Percentiles rank a stretch among this genome's conserved stretches.
Evolutionary conservation across 2,888 invertebrate species (phyloP).

Genomic region (Glyphotaelius pellucidus): DNA sequence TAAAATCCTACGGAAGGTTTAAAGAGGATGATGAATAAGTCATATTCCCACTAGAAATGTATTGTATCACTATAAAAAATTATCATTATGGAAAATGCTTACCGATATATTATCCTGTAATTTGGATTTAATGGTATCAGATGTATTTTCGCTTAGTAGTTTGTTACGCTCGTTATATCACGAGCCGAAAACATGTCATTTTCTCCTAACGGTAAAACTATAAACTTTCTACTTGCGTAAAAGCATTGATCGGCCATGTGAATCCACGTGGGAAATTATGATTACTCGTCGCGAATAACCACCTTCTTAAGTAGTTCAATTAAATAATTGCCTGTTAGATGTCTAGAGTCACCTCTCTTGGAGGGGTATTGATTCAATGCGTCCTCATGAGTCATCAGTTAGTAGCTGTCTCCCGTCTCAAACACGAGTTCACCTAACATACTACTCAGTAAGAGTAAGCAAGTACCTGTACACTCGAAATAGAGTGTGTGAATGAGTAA

Average conservation of each 20-base stretch:
- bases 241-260: constrained; percentile 16
- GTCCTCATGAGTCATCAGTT: neutral
- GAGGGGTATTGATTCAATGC: constrained; percentile 53
- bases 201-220: neutral
- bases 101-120: too few relatives aligned
- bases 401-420: neutral
- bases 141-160: too few relatives aligned
- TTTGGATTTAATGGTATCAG: too few relatives aligned
- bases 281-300: neutral
- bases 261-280: constrained; percentile 25
- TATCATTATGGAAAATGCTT: too few relatives aligned
- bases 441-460: neutral
- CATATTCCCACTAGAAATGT: too few relatives aligned
- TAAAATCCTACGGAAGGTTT: neutral
- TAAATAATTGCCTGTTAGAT: constrained; percentile 33
- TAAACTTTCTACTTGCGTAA: neutral
- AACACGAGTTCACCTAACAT: neutral
- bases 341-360: neutral
- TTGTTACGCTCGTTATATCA: too few relatives aligned
- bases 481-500: neutral
- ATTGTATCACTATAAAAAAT: too few relatives aligned
- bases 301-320: constrained; percentile 6
- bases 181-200: too few relatives aligned
- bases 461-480: neutral
- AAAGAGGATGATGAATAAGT: too few relatives aligned